phyloP scores from a whole-genome alignment of 2,797 vertebrate species.

The Parauchenoglanis punctatus region DNA sequence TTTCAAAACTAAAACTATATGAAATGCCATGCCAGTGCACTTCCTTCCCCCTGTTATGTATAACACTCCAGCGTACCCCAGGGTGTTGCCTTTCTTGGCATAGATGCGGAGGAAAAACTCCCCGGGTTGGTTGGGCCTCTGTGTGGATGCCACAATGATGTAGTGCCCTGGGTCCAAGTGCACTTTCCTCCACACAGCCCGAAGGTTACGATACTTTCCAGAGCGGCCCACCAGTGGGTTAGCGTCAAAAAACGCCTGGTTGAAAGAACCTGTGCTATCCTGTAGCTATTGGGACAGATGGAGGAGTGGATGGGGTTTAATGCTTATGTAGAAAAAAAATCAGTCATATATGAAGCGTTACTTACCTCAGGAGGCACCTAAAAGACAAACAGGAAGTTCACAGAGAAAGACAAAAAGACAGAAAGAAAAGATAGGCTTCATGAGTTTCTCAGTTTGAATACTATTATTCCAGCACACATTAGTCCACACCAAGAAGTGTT shows the following conservation, averaged over 20 bases:
- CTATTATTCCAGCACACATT: background rate
- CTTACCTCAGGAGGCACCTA: conserved; percentile 56
- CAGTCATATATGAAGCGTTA: background rate
- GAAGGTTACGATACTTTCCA: conserved; percentile 69
- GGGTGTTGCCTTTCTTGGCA: conserved; percentile 76
- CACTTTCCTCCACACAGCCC: conserved; percentile 75
- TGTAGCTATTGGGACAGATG: conserved; percentile 9
- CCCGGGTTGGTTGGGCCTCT: conserved; percentile 71
- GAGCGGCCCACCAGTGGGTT: conserved; percentile 72
- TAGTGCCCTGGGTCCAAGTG: conserved; percentile 75
- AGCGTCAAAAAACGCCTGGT: conserved; percentile 70
- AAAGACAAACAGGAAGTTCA: conserved; percentile 22
- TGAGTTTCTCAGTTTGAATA: background rate
- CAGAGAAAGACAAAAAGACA: background rate
- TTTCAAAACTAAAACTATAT: background rate
- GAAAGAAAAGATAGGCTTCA: background rate
- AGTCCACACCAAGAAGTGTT: background rate
- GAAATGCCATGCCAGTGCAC: background rate
- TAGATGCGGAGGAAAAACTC: conserved; percentile 79
- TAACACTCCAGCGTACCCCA: conserved; percentile 65
- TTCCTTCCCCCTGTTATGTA: background rate
- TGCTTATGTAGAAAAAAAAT: background rate
- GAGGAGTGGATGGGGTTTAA: background rate
- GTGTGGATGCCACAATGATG: conserved; percentile 72
- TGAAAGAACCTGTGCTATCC: conserved; percentile 68